Conservation (phyloP, 2,797 vertebrate species). For the Staurois parvus region DNA sequence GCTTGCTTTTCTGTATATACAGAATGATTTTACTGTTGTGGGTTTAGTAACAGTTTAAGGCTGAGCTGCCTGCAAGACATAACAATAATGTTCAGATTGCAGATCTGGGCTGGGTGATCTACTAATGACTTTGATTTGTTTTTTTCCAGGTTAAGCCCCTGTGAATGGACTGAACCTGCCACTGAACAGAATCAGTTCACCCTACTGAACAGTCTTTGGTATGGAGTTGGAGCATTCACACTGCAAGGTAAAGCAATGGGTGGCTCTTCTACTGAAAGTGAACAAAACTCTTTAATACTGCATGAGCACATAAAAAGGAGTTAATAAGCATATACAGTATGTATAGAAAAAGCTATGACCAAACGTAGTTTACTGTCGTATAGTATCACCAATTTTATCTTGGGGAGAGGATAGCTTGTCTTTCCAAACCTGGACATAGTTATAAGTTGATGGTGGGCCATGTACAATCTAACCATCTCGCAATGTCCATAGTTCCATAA, state of each 20-base stretch:
- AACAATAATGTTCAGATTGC: no score
- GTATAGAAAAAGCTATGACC: no score
- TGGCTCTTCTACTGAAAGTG: not conserved
- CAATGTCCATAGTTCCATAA: no score
- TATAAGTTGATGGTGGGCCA: not conserved
- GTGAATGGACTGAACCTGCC: slow-evolving; percentile 85
- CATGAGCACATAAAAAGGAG: not conserved
- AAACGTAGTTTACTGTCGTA: not conserved
- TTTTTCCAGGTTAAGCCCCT: slow-evolving; percentile 85
- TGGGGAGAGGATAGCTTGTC: no score
- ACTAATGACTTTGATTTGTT: slow-evolving; percentile 2
- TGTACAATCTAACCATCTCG: no score
- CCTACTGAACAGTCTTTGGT: slow-evolving; percentile 88
- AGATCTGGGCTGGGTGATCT: no score
- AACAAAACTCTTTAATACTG: no score
- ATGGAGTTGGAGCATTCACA: slow-evolving; percentile 84
- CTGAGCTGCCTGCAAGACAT: no score
- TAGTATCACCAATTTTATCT: not conserved
- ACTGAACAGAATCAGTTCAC: slow-evolving; percentile 81
- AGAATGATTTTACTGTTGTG: no score
- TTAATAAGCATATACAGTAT: not conserved
- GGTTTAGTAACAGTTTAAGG: no score
- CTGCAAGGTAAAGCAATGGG: slow-evolving; percentile 81
- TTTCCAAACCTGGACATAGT: not conserved
- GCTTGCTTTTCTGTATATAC: no score